Base-by-base conservation (phyloP, 2,888 invertebrate genomes). In the Celastrina argiolus region DNA sequence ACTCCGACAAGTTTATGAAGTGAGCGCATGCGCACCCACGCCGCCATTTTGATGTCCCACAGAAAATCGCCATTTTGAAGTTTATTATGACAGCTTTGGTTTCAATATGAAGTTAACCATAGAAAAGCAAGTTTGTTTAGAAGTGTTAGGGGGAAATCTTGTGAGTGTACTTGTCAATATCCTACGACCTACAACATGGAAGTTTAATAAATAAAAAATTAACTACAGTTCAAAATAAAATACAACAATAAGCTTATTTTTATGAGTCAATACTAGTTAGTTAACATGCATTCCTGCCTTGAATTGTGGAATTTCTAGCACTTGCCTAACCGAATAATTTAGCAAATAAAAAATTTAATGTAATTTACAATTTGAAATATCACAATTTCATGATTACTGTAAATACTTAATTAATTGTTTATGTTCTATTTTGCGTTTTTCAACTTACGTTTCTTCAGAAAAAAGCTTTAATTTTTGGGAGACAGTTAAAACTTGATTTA, bases 1-100 rank as follows among this genome's bases (percentile, higher is more conserved):
- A 98, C 79, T 95, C 95, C 78, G 97, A 97, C 77, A 98, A 98
- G 91, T 98, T 93, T 86, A 97, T 98, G 97, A 94, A 95, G 92
- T 97, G 93, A 90, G 16, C 39, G 26, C 56, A 14, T 26, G 16
- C 31, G n/a, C 8, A 10, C 36, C 12, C 61, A 3, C 41, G 31
- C 65, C 22, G 14, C 18, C 65, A 36, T 14, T 34, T 56, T 6
- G 39, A 34, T 31, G 31, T 3, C 16, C 16, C n/a, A 56, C 6
- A 31, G n/a, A 45, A n/a, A 28, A 6, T 16, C n/a, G 31, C 28
- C 59, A 36, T 61, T 22, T 39, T 10, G 22, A 18, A 36, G 18
- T 10, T 45, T 18, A 18, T 10, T 45, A 45, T 18, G 3, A 45
- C 16, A 45, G 16, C 2, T 45, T 16, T 18, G 31, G 39, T n/a